phyloP scores from a whole-genome alignment of 2,797 vertebrate genomes.

The Lepilemur septentrionalis region DNA sequence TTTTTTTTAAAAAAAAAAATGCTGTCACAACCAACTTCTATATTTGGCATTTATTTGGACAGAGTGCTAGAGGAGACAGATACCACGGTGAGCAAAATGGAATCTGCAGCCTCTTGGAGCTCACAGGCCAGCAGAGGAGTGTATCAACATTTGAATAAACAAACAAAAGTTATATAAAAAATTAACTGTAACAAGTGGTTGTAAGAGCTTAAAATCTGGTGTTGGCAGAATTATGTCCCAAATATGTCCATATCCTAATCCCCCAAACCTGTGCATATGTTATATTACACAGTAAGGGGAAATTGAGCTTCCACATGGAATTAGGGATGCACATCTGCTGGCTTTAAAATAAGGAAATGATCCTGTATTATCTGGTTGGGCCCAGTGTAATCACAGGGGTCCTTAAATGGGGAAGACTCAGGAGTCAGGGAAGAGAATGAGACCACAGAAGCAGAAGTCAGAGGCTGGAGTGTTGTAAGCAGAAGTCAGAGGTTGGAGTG shows the following conservation, averaged over 20 bases:
- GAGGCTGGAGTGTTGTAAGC: too few species aligned
- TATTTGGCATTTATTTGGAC: background rate
- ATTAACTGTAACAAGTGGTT: background rate
- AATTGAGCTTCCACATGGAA: background rate
- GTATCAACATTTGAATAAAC: background rate
- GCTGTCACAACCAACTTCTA: background rate
- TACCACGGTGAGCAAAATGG: background rate
- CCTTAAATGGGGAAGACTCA: background rate
- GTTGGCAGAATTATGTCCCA: background rate
- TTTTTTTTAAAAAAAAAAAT: too few species aligned
- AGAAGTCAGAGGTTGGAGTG: too few species aligned
- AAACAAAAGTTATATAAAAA: too few species aligned
- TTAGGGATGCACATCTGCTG: background rate
- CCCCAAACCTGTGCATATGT: background rate
- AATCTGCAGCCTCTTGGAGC: background rate
- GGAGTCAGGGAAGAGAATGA: background rate
- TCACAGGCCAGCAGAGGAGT: too few species aligned
- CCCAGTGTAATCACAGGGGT: background rate
- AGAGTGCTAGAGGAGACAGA: background rate
- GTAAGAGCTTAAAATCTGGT: background rate
- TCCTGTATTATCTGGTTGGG: background rate
- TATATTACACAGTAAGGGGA: rapidly evolving
- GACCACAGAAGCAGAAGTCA: background rate
- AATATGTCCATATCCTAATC: background rate
- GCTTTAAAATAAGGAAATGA: background rate